Conservation (phyloP, 2,113 vertebrate genomes). For the Tenebrosternarchus preto region DNA sequence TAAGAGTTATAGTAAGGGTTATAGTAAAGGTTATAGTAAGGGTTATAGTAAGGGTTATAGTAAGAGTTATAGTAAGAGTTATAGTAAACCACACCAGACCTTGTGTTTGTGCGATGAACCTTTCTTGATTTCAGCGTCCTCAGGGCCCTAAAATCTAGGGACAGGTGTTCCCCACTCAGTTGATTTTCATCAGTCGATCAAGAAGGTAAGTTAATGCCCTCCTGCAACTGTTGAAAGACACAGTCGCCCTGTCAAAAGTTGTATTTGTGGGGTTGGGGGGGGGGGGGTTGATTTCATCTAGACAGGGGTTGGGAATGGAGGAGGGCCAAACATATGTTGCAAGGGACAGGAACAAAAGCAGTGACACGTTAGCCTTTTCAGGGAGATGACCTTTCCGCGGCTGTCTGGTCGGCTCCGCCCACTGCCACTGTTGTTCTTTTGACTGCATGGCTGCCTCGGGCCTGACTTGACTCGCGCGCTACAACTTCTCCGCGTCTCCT, state of each 20-base stretch:
- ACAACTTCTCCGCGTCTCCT: conserved; percentile 89
- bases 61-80: no score
- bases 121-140: conserved; percentile 28
- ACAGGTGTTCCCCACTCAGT: conserved; percentile 48
- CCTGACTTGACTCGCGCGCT: conserved; percentile 81
- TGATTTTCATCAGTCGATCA: conserved; percentile 45
- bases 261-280: conserved; percentile 51
- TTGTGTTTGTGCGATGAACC: conserved; percentile 18
- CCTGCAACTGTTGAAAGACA: conserved; percentile 67
- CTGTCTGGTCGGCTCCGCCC: conserved; percentile 70
- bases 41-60: no score
- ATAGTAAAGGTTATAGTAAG: no score
- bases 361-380: conserved; percentile 83
- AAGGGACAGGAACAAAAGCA: conserved; percentile 76
- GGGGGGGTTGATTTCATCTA: conserved; percentile 72
- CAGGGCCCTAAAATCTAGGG: conserved; percentile 24
- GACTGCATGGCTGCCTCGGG: conserved; percentile 83
- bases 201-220: conserved; percentile 67
- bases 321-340: conserved; percentile 78
- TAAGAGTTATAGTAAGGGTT: no score
- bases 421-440: conserved; percentile 83
- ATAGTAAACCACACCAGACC: conserved; percentile 2
- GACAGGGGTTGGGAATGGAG: conserved; percentile 71
- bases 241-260: conserved; percentile 58
- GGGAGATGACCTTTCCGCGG: conserved; percentile 87